A percentile compares a stretch with the other conserved stretches of the same genome.
phyloP scores from a whole-genome alignment of 2,113 vertebrate species.

The Gymnorhina tibicen region DNA sequence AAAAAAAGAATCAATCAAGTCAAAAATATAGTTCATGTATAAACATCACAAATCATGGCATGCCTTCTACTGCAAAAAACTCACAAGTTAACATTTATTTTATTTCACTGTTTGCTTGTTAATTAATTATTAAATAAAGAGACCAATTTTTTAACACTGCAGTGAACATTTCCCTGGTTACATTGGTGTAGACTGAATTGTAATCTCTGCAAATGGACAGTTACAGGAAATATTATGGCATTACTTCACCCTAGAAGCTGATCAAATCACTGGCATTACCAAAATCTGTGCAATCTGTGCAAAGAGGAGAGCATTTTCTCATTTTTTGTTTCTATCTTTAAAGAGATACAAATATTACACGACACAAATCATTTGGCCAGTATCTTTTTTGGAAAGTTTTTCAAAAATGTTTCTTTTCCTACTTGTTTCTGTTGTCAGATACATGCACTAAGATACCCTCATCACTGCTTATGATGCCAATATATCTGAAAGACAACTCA shows the following conservation, averaged over 20 bases:
- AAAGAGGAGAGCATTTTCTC: not conserved
- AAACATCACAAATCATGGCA: not conserved
- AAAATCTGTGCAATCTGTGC: not conserved
- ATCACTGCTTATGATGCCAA: not conserved
- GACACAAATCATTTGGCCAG: not conserved
- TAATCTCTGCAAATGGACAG: not conserved
- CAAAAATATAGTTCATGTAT: not conserved
- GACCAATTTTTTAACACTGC: not conserved
- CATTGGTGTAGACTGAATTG: not conserved
- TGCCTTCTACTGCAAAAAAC: not conserved
- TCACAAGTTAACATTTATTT: not conserved
- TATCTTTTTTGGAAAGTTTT: not conserved
- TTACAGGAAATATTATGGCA: not conserved
- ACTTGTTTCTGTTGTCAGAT: not conserved
- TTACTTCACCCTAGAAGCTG: not conserved
- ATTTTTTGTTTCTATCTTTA: not conserved
- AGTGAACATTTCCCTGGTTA: not conserved
- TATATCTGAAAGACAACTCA: not conserved
- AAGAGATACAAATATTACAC: not conserved
- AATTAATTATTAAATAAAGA: not conserved
- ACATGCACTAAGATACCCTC: not conserved
- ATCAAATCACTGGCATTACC: not conserved
- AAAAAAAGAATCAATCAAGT: not conserved
- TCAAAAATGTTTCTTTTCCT: not conserved
- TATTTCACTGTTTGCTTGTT: not conserved